Evolutionary conservation across 2,113 vertebrate species (phyloP).

Genomic region (Chunga burmeisteri): DNA sequence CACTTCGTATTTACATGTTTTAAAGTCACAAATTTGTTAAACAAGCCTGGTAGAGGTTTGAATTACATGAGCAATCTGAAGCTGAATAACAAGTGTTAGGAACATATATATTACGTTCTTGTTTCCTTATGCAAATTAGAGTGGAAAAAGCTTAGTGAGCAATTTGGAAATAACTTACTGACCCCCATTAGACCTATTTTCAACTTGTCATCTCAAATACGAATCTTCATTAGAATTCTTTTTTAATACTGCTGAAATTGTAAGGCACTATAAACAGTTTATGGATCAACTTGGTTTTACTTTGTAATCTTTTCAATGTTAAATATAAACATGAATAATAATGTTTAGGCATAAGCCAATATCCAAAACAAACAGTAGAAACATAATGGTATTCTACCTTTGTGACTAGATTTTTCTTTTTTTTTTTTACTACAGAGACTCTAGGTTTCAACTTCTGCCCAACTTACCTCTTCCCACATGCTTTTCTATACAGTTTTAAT

Average conservation of each 20-base stretch:
- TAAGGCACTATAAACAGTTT: background rate
- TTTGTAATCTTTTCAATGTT: background rate
- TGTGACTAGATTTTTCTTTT: background rate
- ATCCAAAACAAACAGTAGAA: background rate
- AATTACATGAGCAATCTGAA: background rate
- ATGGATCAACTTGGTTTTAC: background rate
- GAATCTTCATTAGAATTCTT: background rate
- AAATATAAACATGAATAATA: background rate
- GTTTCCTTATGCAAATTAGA: background rate
- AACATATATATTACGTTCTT: background rate
- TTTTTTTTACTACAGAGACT: background rate
- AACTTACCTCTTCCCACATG: background rate
- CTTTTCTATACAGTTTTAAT: background rate
- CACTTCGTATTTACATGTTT: rapidly evolving
- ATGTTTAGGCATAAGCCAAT: background rate
- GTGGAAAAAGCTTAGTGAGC: background rate
- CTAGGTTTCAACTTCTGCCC: background rate
- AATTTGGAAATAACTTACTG: background rate
- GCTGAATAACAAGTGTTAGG: background rate
- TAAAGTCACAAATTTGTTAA: background rate
- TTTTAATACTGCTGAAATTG: background rate
- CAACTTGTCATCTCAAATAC: background rate
- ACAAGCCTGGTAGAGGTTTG: background rate
- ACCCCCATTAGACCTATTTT: background rate
- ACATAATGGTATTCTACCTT: background rate